Percentiles rank a stretch among this genome's conserved stretches.
phyloP scores from a whole-genome alignment of 2,113 vertebrate species.

The Tylochromis polylepis region DNA sequence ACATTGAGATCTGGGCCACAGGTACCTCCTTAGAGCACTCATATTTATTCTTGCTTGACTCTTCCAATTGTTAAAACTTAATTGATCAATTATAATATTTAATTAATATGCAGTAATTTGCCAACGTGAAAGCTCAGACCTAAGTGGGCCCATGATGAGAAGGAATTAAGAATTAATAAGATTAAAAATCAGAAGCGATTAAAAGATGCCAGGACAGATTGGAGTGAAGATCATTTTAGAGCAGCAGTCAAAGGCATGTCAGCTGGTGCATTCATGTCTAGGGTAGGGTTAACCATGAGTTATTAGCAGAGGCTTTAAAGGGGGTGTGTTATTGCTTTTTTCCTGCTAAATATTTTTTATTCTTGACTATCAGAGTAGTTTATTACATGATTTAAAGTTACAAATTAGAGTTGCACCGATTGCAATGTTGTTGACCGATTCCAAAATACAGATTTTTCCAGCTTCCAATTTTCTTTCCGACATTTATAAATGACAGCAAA shows the following conservation, averaged over 20 bases:
- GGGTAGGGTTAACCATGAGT: not conserved
- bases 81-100: conserved; percentile 27
- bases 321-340: not conserved
- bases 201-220: conserved; percentile 38
- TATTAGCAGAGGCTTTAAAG: not conserved
- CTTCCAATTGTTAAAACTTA: not conserved
- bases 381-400: not conserved
- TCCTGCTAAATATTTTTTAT: not conserved
- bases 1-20: not conserved
- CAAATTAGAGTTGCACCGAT: not conserved
- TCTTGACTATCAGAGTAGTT: not conserved
- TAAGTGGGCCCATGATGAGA: conserved; percentile 17
- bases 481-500: not conserved
- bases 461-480: not conserved
- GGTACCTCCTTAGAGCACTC: not conserved
- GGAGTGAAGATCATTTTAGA: conserved; percentile 12
- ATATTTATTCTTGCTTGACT: not conserved
- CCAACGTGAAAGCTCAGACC: not conserved
- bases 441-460: not conserved
- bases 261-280: not conserved
- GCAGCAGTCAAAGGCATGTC: not conserved
- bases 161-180: not conserved
- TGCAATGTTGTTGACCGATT: not conserved
- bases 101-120: conserved; percentile 27
- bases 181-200: conserved; percentile 36